Conservation (phyloP, 2,888 invertebrate genomes). For the Ramazzottius varieornatus region DNA sequence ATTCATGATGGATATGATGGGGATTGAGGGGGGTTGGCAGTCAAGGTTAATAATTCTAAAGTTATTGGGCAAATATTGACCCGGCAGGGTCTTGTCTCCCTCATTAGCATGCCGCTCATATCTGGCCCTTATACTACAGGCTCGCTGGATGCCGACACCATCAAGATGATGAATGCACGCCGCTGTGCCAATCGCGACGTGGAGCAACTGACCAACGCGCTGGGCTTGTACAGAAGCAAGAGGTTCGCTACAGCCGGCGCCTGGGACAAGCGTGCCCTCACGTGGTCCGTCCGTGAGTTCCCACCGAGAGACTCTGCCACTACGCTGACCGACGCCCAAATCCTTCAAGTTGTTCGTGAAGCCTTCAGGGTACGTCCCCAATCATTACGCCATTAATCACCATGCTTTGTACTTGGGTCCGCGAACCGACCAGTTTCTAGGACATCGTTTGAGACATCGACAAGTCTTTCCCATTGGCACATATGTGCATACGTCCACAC, state of each 20-base stretch:
- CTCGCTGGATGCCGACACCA: not conserved
- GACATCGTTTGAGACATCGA: too few species aligned
- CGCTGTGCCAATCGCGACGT: slow-evolving; percentile 1
- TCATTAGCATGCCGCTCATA: too few species aligned
- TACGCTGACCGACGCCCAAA: not conserved
- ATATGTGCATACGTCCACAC: too few species aligned
- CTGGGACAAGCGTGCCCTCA: not conserved
- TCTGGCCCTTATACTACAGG: too few species aligned
- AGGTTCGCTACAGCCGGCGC: slow-evolving; percentile 1
- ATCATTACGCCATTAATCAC: too few species aligned
- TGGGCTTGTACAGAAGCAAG: not conserved
- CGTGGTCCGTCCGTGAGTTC: slow-evolving; percentile 1
- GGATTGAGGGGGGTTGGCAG: too few species aligned
- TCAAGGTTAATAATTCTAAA: slow-evolving; percentile 3
- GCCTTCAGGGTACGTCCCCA: not conserved
- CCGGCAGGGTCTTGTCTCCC: too few species aligned
- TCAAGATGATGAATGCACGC: slow-evolving; percentile 2
- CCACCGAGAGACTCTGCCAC: not conserved
- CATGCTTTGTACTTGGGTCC: too few species aligned
- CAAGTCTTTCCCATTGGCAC: too few species aligned
- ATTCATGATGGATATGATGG: too few species aligned
- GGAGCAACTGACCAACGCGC: not conserved
- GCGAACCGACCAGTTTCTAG: too few species aligned
- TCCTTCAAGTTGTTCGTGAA: not conserved
- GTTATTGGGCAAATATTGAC: not conserved